Evolutionary conservation across 2,888 invertebrate genomes (phyloP).

Genomic region (Luffia ferchaultella): DNA sequence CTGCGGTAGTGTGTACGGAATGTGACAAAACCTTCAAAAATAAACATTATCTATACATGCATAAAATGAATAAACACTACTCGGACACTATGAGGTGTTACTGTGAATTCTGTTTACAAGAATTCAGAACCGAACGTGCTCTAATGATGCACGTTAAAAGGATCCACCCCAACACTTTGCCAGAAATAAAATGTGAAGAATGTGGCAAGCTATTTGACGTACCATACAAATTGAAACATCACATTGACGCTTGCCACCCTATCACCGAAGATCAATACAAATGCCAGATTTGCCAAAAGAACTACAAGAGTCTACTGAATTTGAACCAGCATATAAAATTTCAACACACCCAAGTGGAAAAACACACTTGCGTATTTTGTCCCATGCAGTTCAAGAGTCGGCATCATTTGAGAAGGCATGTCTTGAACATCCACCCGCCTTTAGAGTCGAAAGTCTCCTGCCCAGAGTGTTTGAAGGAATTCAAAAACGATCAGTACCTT

Average conservation of each 20-base stretch:
- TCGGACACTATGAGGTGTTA: conserved; percentile 48
- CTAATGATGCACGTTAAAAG: conserved; percentile 49
- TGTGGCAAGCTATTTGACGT: conserved; percentile 48
- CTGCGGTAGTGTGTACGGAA: conserved; percentile 44
- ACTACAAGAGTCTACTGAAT: conserved; percentile 45
- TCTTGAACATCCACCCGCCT: conserved; percentile 52
- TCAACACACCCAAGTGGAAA: conserved; percentile 42
- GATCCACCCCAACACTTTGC: conserved; percentile 44
- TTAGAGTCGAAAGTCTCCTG: conserved; percentile 52
- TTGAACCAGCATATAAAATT: conserved; percentile 44
- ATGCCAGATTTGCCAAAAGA: conserved; percentile 43
- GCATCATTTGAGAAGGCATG: conserved; percentile 55
- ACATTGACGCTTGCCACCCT: conserved; percentile 39
- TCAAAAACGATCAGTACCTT: conserved; percentile 54
- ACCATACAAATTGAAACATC: conserved; percentile 47
- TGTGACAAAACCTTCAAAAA: conserved; percentile 56
- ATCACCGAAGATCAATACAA: conserved; percentile 40
- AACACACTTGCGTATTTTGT: conserved; percentile 52
- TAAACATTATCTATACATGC: conserved; percentile 57
- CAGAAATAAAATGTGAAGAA: conserved; percentile 46
- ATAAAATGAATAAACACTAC: conserved; percentile 57
- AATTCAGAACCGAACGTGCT: conserved; percentile 44
- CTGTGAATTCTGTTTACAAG: conserved; percentile 52
- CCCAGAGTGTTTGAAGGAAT: conserved; percentile 51
- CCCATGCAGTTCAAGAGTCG: conserved; percentile 52